These are phyloP conservation scores for Mirounga angustirostris DNA, from an alignment of 2,113 vertebrate genomes.

Conservation along the genomic window DNA sequence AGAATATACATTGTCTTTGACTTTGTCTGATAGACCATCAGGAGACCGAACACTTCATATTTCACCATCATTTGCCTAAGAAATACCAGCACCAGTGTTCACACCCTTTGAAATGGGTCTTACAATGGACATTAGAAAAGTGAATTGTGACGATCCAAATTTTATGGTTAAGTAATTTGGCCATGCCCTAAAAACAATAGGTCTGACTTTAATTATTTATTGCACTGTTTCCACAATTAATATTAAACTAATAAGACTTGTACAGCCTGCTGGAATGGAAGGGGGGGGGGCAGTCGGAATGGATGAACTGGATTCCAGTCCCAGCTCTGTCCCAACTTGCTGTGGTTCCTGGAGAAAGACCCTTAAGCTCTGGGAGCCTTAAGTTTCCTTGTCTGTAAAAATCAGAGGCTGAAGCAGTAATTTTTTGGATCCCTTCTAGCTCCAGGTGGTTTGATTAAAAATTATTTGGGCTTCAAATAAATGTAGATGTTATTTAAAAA, in stretches of 20 bases:
- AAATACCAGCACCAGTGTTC: background rate
- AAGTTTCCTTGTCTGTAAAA: background rate
- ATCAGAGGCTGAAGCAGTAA: background rate
- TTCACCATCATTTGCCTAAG: background rate
- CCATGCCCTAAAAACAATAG: constrained; percentile 6
- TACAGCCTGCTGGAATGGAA: constrained; percentile 4
- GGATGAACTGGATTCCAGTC: background rate
- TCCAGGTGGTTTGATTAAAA: background rate
- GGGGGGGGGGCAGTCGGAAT: background rate
- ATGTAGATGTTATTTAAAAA: constrained; percentile 1
- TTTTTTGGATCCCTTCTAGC: background rate
- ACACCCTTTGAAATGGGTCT: background rate
- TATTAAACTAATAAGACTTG: constrained; percentile 47
- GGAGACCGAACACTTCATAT: background rate
- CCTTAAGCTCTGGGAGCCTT: background rate
- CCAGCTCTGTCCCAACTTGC: background rate
- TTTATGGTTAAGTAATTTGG: background rate
- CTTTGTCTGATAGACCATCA: background rate
- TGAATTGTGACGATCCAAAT: background rate
- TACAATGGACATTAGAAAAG: constrained; percentile 14
- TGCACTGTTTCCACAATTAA: constrained; percentile 52
- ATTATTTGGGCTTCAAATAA: background rate
- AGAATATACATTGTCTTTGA: background rate
- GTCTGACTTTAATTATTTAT: constrained; percentile 53
- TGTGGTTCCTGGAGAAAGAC: background rate